Evolutionary conservation across 2,113 vertebrate species (phyloP), one percentile per base, ranked within the genome.

Genomic region (Periophthalmodon schlosseri): DNA sequence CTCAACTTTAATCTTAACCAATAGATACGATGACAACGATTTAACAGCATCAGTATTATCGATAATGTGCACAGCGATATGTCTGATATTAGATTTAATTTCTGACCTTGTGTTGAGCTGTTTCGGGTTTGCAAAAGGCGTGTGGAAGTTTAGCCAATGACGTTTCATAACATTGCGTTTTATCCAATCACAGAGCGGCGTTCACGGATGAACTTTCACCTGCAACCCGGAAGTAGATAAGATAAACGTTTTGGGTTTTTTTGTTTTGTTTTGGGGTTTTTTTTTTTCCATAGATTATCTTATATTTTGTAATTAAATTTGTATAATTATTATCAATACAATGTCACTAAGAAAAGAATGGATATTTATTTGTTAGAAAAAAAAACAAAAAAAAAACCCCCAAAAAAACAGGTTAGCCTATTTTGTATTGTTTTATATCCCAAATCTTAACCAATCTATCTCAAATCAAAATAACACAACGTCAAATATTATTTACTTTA

Each of bases 61-160:
- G 4, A 18, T 9, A 34, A 18, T 18, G 7, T 16, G 4, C 15
- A 9, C 60, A 2, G 15, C 1, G 5, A 63, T 34, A 18, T 63
- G 24, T 63, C 15, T 34, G 14, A 63, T 5, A 36, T 18, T 49
- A 18, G 12, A 10, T 56, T 9, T 1, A 0, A n/a, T 83, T 83
- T 82, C 91, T 93, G 91, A 93, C 91, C 91, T 93, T 93, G 90
- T 61, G 21, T 63, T 87, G n/a, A 73, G 64, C 9, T 83, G 28
- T 36, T 10, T 54, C 61, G 28, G 28, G 34, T 7, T 9, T 72
- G 34, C 5, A 13, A 44, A 77, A 91, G 81, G 87, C 76, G 87
- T 89, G 85, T 79, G 39, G 64, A 1, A 1, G 56, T 49, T 24
- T 1, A 18, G 23, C 90, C 90, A 91, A 91, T 93, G 47, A 78